These are phyloP conservation scores for Monopterus albus DNA, from an alignment of 2,113 vertebrate species.

Conservation along the genomic window DNA sequence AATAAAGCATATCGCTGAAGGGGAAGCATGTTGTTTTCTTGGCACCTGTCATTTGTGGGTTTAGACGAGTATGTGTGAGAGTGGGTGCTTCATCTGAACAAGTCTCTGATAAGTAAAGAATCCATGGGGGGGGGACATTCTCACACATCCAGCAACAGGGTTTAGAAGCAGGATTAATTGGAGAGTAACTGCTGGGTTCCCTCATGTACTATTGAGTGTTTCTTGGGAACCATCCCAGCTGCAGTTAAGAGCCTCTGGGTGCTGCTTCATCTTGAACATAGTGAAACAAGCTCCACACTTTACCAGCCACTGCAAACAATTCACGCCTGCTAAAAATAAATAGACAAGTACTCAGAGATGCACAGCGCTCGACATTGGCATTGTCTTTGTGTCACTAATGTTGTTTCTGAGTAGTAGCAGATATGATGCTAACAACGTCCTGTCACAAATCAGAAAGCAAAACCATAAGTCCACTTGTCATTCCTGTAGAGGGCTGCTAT, in stretches of 20 bases:
- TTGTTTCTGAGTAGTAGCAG: conserved; percentile 1
- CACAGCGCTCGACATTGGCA: background rate
- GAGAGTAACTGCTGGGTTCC: conserved; percentile 65
- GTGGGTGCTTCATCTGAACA: conserved; percentile 52
- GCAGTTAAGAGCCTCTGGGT: conserved; percentile 69
- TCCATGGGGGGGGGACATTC: too few relatives aligned
- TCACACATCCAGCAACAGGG: conserved; percentile 29
- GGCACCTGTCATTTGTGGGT: conserved; percentile 57
- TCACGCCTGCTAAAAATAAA: conserved; percentile 26
- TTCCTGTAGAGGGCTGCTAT: background rate
- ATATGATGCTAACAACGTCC: background rate
- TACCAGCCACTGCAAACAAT: conserved; percentile 35
- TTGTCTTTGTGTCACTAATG: conserved; percentile 25
- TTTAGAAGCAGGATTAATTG: conserved; percentile 72
- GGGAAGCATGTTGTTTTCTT: conserved; percentile 64
- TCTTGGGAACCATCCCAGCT: conserved; percentile 68
- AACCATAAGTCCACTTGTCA: background rate
- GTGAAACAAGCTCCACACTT: conserved; percentile 37
- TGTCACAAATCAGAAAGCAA: background rate
- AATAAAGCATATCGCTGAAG: conserved; percentile 58
- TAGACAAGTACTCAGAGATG: background rate
- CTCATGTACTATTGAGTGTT: conserved; percentile 70
- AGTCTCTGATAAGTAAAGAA: conserved; percentile 53
- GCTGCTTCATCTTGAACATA: conserved; percentile 58
- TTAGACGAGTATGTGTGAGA: conserved; percentile 51